A percentile compares a stretch with the other conserved stretches of the same genome.
Conservation (phyloP, 1,140 invertebrate genomes). For the Leptinotarsa defecta region DNA sequence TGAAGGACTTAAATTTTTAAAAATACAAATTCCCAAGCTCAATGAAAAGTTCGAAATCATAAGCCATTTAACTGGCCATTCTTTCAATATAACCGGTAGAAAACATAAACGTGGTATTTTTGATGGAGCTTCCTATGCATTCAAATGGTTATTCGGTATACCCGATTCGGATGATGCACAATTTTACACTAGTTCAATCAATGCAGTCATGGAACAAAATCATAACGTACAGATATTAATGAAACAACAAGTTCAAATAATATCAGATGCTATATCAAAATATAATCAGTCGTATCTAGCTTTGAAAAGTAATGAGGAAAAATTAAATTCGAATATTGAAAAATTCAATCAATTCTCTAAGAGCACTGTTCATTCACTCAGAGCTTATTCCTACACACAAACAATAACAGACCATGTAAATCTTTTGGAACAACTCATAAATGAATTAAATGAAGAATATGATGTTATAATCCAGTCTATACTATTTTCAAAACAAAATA, state of each 20-base stretch:
- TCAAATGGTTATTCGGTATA: conserved; percentile 53
- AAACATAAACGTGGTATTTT: conserved; percentile 7
- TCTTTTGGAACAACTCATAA: conserved; percentile 26
- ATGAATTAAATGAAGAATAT: conserved; percentile 43
- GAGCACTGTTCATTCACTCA: background rate
- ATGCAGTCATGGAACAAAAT: conserved; percentile 32
- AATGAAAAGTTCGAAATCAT: conserved; percentile 34
- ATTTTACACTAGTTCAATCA: conserved; percentile 40
- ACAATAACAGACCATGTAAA: background rate
- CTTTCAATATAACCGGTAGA: background rate
- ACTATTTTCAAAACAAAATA: conserved; percentile 37
- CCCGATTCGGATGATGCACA: conserved; percentile 46
- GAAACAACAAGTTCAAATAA: conserved; percentile 36
- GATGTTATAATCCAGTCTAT: conserved; percentile 44
- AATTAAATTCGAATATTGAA: conserved; percentile 37
- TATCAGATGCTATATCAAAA: conserved; percentile 25
- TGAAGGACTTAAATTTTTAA: conserved; percentile 29
- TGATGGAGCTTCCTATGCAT: conserved; percentile 45
- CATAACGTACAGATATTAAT: conserved; percentile 29
- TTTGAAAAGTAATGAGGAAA: conserved; percentile 21
- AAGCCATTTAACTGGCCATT: conserved; percentile 33
- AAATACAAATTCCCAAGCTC: conserved; percentile 28
- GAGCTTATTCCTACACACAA: background rate
- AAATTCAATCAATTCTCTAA: background rate
- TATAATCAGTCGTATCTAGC: conserved; percentile 16